Conservation (phyloP, 1,140 invertebrate species). For the Physella acuta region DNA sequence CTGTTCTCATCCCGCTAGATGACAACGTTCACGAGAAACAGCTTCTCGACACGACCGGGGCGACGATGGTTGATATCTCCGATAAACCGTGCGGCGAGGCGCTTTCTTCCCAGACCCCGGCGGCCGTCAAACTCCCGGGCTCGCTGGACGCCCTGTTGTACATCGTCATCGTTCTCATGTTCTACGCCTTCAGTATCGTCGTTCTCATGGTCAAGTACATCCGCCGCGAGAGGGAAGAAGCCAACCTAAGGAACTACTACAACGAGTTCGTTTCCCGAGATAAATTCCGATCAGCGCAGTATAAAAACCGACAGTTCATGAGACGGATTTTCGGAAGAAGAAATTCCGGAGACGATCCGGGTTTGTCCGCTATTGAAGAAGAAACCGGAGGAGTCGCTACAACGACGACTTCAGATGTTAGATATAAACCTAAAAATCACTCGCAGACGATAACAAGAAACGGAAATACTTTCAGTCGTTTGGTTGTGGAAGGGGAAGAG, state of each 20-base stretch:
- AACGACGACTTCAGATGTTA: not conserved
- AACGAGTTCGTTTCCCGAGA: slow-evolving; percentile 52
- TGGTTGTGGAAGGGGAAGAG: slow-evolving; percentile 7
- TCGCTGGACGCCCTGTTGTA: slow-evolving; percentile 53
- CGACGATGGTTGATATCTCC: not conserved
- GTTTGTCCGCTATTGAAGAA: not conserved
- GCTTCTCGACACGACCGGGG: not conserved
- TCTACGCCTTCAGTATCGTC: slow-evolving; percentile 59
- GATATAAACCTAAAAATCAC: slow-evolving; percentile 7
- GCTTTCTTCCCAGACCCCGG: slow-evolving; percentile 10
- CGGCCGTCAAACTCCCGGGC: slow-evolving; percentile 8
- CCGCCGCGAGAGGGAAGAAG: slow-evolving; percentile 50
- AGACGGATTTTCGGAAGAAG: slow-evolving; percentile 25
- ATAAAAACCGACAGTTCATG: slow-evolving; percentile 34
- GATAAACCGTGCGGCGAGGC: slow-evolving; percentile 9
- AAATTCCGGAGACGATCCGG: not conserved
- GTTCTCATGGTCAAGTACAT: slow-evolving; percentile 59
- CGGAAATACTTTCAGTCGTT: slow-evolving; percentile 19
- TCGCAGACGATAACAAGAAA: slow-evolving; percentile 1
- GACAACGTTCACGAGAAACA: not conserved
- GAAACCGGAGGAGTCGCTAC: not conserved
- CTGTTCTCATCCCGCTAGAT: not conserved
- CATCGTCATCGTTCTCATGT: slow-evolving; percentile 58
- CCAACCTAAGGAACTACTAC: slow-evolving; percentile 51
- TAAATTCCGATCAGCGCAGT: slow-evolving; percentile 42